phyloP scores from a whole-genome alignment of 2,113 vertebrate species.

The Grantiella picta region DNA sequence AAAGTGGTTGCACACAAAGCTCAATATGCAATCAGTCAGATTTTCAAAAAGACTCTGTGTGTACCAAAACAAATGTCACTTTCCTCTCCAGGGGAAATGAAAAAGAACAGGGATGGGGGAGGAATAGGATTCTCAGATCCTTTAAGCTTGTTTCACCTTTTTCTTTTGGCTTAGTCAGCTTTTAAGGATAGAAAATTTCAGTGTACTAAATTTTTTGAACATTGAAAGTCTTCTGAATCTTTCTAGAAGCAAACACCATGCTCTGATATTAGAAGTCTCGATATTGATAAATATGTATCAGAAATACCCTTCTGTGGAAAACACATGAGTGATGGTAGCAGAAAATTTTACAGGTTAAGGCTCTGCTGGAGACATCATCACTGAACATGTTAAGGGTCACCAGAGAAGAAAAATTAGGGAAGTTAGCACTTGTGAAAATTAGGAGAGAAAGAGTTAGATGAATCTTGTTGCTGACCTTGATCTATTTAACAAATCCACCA shows the following conservation, averaged over 20 bases:
- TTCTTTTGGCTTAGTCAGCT: background rate
- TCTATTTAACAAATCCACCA: background rate
- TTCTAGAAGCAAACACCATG: background rate
- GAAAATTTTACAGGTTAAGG: background rate
- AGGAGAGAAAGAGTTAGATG: background rate
- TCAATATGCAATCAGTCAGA: conserved; percentile 59
- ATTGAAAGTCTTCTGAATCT: background rate
- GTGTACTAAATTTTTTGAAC: background rate
- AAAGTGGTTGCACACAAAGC: conserved; percentile 62
- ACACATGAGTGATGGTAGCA: background rate
- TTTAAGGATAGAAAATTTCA: background rate
- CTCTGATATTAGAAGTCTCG: background rate
- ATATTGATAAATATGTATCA: background rate
- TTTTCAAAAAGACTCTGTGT: conserved; percentile 58
- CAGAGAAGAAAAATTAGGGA: background rate
- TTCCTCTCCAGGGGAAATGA: background rate
- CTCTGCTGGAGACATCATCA: background rate
- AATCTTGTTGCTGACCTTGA: background rate
- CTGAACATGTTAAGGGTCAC: background rate
- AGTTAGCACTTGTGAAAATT: background rate
- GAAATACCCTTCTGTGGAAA: background rate
- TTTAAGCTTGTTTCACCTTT: background rate
- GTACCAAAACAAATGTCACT: conserved; percentile 41
- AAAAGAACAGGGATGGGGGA: background rate
- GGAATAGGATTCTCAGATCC: background rate